Conservation (phyloP, 1,140 invertebrate species). For the Linepithema humile region DNA sequence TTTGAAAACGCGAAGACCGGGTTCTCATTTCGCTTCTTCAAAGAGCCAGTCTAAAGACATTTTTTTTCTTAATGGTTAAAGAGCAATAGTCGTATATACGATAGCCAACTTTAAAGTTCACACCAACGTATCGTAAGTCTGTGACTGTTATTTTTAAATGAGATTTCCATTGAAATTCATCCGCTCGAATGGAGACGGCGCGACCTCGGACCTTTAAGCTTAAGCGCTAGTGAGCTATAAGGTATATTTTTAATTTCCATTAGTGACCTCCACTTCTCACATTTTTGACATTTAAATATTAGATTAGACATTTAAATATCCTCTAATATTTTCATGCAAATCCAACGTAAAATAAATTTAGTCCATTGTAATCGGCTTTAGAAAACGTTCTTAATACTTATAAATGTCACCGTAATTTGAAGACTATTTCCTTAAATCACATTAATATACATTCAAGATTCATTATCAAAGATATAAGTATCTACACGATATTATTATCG, state of each 20-base stretch:
- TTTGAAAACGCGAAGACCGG: slow-evolving; percentile 38
- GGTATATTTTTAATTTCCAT: not conserved
- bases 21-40: slow-evolving; percentile 48
- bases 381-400: not conserved
- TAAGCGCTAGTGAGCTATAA: not conserved
- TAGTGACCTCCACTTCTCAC: not conserved
- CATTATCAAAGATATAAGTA: not conserved
- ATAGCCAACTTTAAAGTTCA: slow-evolving; percentile 1
- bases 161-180: slow-evolving; percentile 31
- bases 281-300: not conserved
- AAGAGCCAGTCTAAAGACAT: slow-evolving; percentile 30
- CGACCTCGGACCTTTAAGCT: not conserved
- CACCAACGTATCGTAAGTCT: not conserved
- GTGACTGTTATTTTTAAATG: slow-evolving; percentile 35
- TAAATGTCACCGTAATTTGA: not conserved
- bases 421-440: not conserved
- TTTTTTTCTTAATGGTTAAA: slow-evolving; percentile 31
- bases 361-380: not conserved
- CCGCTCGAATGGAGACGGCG: not conserved
- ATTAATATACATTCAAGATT: not conserved
- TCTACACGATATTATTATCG: not conserved
- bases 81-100: slow-evolving; percentile 7
- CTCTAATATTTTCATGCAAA: not conserved
- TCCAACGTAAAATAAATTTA: not conserved
- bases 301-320: too few species aligned